Evolutionary conservation across 2,113 vertebrate species (phyloP), one percentile per base, ranked within the genome.

Genomic region (Labeo catla): DNA sequence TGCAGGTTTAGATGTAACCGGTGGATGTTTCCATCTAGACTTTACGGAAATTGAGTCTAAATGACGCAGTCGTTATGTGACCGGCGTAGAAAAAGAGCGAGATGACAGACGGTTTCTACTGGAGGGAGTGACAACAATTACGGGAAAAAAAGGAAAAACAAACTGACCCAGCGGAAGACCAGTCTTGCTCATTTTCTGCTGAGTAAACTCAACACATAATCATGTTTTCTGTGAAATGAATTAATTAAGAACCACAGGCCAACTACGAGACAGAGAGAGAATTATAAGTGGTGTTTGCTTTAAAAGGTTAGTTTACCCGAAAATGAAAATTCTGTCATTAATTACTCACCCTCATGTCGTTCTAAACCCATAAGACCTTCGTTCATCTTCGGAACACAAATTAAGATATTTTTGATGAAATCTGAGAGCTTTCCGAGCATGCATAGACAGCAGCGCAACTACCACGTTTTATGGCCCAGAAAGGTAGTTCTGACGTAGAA

Each of bases 171-270:
- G 79, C 13, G 79, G 79, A 34, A 81, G 59, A 28, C 23, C 45
- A 65, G 61, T 81, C n/a, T 8, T 65, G 59, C 79, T 81, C 59
- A 49, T 81, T 81, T 47, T 81, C 79, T 66, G 52, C 83, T 82
- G 59, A 78, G 86, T 83, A 85, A 89, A 88, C 74, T 89, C 80
- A 84, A 91, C 88, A 90, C 90, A 91, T 82, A 88, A 92, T 91
- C 91, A 92, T 88, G 91, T 93, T 93, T 93, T 92, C 93, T 93
- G 90, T 94, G 92, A 93, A 94, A 94, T 91, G 91, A 91, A 90
- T 92, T 85, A 93, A 92, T 91, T 89, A 91, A 91, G 88, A 85
- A 90, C 88, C 84, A 84, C 50, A 83, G 89, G 90, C 92, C 93
- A 70, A 93, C 92, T 89, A 89, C 36, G 77, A 81, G 88, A 91